phyloP scores from a whole-genome alignment of 2,888 invertebrate genomes.

The Heteromurus nitidus region DNA sequence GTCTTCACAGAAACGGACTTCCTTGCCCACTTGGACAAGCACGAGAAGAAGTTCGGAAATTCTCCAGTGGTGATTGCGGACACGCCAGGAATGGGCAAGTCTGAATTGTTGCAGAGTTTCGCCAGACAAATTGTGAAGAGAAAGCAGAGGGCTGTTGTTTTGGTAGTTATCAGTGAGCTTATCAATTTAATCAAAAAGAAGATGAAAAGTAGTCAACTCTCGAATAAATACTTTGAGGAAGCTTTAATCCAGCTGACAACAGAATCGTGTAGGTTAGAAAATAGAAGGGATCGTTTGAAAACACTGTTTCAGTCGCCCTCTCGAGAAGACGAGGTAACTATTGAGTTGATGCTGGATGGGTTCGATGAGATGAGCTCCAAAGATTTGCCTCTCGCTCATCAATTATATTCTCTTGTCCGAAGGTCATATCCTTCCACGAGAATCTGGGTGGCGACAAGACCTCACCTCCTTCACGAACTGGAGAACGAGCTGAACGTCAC shows the following conservation, averaged over 20 bases:
- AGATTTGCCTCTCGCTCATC: not conserved
- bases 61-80: not conserved
- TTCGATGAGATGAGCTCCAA: conserved; percentile 1
- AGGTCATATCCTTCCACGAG: not conserved
- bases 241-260: not conserved
- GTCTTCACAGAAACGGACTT: not conserved
- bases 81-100: conserved; percentile 11
- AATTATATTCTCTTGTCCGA: not conserved
- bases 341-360: not conserved
- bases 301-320: not conserved
- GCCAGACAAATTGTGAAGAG: not conserved
- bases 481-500: not conserved
- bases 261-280: not conserved
- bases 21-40: not conserved
- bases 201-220: not conserved
- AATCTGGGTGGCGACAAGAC: not conserved
- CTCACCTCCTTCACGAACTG: not conserved
- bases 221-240: not conserved
- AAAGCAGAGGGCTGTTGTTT: not conserved
- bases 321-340: not conserved
- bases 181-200: not conserved
- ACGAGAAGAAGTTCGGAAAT: not conserved
- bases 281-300: not conserved
- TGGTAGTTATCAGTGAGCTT: not conserved
- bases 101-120: not conserved